Base-by-base conservation (phyloP, 1,140 invertebrate genomes). In the Orius laevigatus region DNA sequence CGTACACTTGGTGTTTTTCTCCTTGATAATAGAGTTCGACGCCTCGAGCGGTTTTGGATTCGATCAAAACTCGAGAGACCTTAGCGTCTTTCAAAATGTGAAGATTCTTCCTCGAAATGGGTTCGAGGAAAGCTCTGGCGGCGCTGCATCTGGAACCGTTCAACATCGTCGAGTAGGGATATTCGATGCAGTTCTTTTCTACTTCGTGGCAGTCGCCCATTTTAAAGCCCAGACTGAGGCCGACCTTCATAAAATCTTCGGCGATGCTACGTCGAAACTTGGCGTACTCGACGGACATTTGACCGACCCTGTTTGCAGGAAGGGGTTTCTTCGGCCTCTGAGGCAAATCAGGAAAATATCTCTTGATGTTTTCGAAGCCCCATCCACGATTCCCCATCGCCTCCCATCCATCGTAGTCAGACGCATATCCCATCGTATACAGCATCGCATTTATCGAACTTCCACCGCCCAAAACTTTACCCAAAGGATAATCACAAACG, bases 181-280 rank as follows among this genome's bases (percentile, higher is more conserved):
- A 72, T 1, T 75, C 74, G 56, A 83, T 86, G 4, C 85, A 84
- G 0, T 81, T 84, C 59, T 86, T 81, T 53, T 81, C 71, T 0
- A 75, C 73, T 6, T 87, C 76, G 62, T 89, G 84, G 46, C 84
- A 65, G 60, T 81, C 78, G 0, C 76, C 57, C 6, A 84, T 75
- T 38, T 85, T 80, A 62, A 85, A 86, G 35, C 89, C 89, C 73
- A 90, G 84, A 61, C 93, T 83, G 60, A 82, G 71, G 25, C 82
- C 88, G 0, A 88, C 85, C 68, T 92, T 18, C n/a, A 46, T 32
- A 6, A 34, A 20, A n/a, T 81, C 75, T 2, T 76, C 71, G 15
- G 69, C 52, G 20, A 49, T 12, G 20, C 40, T 5, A 56, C 59
- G 11, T 57, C 46, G 0, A 81, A 82, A 46, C 55, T 54, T 57